Conservation (phyloP, 2,113 vertebrate genomes). For the Tapirus terrestris region DNA sequence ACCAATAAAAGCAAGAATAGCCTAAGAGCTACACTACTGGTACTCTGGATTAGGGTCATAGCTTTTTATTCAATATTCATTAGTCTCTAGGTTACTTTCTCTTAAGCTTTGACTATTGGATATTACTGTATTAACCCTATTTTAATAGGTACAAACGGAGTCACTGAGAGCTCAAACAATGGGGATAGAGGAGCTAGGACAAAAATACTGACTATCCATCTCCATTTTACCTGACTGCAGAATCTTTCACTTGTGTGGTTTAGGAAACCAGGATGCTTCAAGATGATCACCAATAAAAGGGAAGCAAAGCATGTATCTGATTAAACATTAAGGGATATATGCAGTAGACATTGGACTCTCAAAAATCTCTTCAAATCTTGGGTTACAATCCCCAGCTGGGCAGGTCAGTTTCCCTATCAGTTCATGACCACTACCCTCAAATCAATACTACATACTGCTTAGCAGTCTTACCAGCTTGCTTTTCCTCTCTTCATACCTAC, state of each 20-base stretch:
- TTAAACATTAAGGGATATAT: not conserved
- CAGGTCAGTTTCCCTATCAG: not conserved
- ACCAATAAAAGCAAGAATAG: not conserved
- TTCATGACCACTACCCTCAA: not conserved
- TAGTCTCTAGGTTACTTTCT: not conserved
- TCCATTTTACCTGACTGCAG: not conserved
- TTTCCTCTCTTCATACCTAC: not conserved
- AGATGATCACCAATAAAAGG: not conserved
- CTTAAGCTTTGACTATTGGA: not conserved
- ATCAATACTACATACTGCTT: not conserved
- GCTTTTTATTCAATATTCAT: not conserved
- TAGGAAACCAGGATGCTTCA: not conserved
- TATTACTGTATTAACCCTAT: not conserved
- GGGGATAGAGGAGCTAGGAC: not conserved
- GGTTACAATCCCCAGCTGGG: not conserved
- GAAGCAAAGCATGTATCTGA: not conserved
- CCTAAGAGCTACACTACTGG: not conserved
- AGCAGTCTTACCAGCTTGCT: not conserved
- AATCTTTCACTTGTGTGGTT: not conserved
- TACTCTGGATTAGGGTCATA: not conserved
- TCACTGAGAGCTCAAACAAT: not conserved
- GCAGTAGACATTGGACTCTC: not conserved
- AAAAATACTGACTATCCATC: not conserved
- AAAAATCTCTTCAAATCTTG: not conserved
- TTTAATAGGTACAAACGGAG: not conserved